Evolutionary conservation across 2,888 invertebrate species (phyloP).

Genomic region (Drosophila anomalata): DNA sequence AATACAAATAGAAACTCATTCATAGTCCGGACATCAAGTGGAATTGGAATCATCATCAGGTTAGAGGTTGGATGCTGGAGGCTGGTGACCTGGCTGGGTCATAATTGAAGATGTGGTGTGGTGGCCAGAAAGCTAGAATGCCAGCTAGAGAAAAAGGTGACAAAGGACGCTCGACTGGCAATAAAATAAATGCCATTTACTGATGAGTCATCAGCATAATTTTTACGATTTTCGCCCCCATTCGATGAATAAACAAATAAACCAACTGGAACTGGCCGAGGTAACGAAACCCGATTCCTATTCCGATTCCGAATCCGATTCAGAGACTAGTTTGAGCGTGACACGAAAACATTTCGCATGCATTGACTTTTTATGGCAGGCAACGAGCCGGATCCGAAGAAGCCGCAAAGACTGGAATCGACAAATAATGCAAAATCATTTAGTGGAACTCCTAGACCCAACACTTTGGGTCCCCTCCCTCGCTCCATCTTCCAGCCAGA

Average conservation of each 20-base stretch:
- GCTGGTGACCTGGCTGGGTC: conserved; percentile 26
- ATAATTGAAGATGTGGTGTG: conserved; percentile 59
- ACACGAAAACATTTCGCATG: conserved; percentile 78
- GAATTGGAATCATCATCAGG: conserved; percentile 52
- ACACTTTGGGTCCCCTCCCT: conserved; percentile 5
- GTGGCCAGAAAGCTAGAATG: conserved; percentile 1
- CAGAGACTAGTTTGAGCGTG: conserved; percentile 59
- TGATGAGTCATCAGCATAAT: conserved; percentile 81
- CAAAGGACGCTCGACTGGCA: conserved; percentile 51
- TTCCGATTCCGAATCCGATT: conserved; percentile 24
- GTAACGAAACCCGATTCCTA: conserved; percentile 38
- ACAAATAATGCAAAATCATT: conserved; percentile 81
- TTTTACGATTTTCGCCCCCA: conserved; percentile 71
- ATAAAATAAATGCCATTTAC: conserved; percentile 79
- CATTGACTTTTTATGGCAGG: conserved; percentile 77
- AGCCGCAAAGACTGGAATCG: conserved; percentile 26
- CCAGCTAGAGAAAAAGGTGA: conserved; percentile 33
- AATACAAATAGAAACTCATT: conserved; percentile 75
- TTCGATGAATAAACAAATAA: conserved; percentile 81
- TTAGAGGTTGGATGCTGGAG: neutral
- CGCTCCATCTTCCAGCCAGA: conserved; percentile 42
- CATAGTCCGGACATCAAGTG: conserved; percentile 63
- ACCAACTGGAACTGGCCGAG: conserved; percentile 39
- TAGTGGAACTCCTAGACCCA: conserved; percentile 52
- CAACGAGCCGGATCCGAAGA: conserved; percentile 23